phyloP scores from a whole-genome alignment of 1,140 invertebrate species.

The Steinernema feltiae region DNA sequence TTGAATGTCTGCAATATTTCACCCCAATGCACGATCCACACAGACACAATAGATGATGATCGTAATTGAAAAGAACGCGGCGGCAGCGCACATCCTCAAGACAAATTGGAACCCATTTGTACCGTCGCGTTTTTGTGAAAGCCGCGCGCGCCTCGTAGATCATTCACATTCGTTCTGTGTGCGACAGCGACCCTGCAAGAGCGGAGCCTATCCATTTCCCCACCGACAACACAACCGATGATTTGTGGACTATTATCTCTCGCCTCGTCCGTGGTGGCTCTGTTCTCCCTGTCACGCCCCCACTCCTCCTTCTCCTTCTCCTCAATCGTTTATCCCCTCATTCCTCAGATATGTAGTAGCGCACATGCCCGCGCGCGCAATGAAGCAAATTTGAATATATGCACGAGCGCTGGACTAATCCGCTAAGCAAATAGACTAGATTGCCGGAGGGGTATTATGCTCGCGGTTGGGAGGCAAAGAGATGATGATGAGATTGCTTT shows the following conservation, averaged over 20 bases:
- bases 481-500: background rate
- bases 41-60: too few species aligned
- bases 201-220: background rate
- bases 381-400: background rate
- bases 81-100: too few species aligned
- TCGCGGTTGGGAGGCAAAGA: background rate
- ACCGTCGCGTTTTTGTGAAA: background rate
- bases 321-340: background rate
- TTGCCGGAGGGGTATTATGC: too few species aligned
- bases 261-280: background rate
- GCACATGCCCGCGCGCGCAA: background rate
- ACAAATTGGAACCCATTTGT: background rate
- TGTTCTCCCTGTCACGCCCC: background rate
- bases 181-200: background rate
- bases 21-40: too few species aligned
- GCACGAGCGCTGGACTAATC: too few species aligned
- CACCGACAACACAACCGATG: constrained; percentile 6
- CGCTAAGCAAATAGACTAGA: background rate
- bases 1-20: too few species aligned
- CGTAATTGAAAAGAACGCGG: too few species aligned
- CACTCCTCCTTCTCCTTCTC: background rate
- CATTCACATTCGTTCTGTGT: too few species aligned
- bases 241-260: constrained; percentile 11
- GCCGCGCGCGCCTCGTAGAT: background rate
- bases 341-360: background rate